phyloP scores from a whole-genome alignment of 2,888 invertebrate species.

The Aspidapion aeneum region DNA sequence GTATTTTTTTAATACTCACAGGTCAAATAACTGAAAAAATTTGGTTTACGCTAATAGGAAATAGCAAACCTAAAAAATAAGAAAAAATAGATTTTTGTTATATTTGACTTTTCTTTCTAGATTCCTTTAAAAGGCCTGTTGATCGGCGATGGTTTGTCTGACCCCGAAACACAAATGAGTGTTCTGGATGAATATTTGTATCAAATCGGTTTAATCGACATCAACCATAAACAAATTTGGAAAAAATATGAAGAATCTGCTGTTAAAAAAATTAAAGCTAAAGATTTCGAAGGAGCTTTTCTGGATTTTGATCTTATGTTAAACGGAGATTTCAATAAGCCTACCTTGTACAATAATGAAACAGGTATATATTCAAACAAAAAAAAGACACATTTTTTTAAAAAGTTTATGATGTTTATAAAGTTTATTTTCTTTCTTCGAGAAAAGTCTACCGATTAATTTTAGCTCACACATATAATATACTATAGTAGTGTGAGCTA shows the following conservation, averaged over 20 bases:
- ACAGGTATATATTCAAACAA: no score
- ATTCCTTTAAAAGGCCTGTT: constrained; percentile 38
- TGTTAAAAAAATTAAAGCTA: constrained; percentile 56
- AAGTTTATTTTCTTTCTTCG: no score
- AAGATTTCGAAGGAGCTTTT: constrained; percentile 67
- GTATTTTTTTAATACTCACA: no score
- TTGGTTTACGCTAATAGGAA: no score
- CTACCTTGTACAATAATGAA: constrained; percentile 64
- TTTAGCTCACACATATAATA: no score
- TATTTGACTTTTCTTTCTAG: no score
- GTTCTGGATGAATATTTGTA: constrained; percentile 66
- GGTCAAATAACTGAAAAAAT: no score
- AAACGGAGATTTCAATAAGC: constrained; percentile 61
- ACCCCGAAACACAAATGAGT: constrained; percentile 56
- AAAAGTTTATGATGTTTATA: no score
- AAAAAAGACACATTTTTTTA: no score
- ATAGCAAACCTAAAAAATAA: constrained; percentile 10
- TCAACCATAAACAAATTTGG: constrained; percentile 57
- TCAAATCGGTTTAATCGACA: constrained; percentile 65
- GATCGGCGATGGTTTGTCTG: constrained; percentile 64
- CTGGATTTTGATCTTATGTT: constrained; percentile 67
- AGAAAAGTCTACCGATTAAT: no score
- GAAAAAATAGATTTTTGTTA: no score
- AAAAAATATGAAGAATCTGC: constrained; percentile 57
- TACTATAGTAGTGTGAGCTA: no score